Percentiles rank a stretch among this genome's conserved stretches.
Evolutionary conservation across 1,140 invertebrate genomes (phyloP).

Genomic region (Hydropsyche tenuis): DNA sequence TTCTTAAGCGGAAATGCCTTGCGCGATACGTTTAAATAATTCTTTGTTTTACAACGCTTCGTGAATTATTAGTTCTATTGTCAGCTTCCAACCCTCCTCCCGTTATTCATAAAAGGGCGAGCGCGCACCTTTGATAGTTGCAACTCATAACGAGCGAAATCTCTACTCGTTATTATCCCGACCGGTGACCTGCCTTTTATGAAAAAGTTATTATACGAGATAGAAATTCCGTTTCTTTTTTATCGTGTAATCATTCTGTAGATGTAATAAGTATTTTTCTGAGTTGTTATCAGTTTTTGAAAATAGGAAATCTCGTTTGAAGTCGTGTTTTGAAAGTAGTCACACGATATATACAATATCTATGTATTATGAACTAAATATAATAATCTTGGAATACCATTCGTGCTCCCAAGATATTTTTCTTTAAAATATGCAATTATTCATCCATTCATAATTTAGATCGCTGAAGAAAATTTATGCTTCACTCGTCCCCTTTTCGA

Average conservation of each 20-base stretch:
- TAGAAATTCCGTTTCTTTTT: no score
- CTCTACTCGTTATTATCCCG: no score
- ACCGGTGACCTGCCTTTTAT: no score
- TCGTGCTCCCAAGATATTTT: slow-evolving; percentile 7
- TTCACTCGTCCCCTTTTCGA: slow-evolving; percentile 20
- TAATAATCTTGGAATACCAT: slow-evolving; percentile 16
- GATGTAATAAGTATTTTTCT: no score
- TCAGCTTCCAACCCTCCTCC: slow-evolving; percentile 8
- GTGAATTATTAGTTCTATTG: slow-evolving; percentile 46
- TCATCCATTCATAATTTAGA: slow-evolving; percentile 29
- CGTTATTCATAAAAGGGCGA: slow-evolving; percentile 23
- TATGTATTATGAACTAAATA: slow-evolving; percentile 7
- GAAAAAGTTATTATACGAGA: no score
- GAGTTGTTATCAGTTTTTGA: no score
- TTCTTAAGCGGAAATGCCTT: slow-evolving; percentile 50
- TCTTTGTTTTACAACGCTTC: slow-evolving; percentile 49
- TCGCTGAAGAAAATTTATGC: slow-evolving; percentile 19
- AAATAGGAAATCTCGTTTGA: no score
- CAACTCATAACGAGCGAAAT: not conserved
- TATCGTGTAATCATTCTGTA: no score
- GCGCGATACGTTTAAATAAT: slow-evolving; percentile 50
- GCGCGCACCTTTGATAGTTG: slow-evolving; percentile 37
- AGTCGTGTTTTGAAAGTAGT: no score
- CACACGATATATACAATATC: not conserved
- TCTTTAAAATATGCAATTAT: slow-evolving; percentile 28